phyloP scores from a whole-genome alignment of 2,797 vertebrate species.

The Cynopterus sphinx region DNA sequence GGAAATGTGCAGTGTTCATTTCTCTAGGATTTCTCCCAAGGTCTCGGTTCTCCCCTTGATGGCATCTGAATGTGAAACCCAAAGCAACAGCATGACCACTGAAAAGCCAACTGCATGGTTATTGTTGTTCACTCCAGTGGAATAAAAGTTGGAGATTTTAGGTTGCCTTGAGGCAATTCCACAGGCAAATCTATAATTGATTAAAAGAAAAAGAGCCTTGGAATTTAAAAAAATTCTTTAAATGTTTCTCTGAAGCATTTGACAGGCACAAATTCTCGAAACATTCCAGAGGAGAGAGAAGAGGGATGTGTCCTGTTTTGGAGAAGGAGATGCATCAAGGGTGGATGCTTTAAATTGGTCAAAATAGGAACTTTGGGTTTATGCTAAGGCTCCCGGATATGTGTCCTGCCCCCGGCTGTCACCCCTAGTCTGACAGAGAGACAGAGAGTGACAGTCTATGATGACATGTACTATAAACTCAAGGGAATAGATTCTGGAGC shows the following conservation, averaged over 20 bases:
- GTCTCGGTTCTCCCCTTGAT: neutral
- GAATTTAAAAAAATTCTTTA: constrained; percentile 32
- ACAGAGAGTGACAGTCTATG: neutral
- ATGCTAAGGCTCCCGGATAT: neutral
- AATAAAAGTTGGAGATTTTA: neutral
- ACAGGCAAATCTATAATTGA: neutral
- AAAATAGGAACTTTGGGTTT: neutral
- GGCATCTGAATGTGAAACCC: neutral
- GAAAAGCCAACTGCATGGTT: accelerated
- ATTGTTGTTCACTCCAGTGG: neutral
- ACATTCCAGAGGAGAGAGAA: neutral
- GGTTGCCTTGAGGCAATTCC: neutral
- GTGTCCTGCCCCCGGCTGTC: neutral
- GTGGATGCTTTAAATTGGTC: neutral
- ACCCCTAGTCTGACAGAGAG: neutral
- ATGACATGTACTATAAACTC: accelerated
- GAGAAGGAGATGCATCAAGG: neutral
- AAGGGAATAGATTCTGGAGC: neutral
- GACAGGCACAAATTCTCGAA: neutral
- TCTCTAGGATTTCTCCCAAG: neutral
- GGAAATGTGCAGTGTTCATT: accelerated
- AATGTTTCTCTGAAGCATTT: neutral
- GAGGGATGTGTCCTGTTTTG: neutral
- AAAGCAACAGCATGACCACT: accelerated
- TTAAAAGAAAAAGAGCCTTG: neutral